Evolutionary conservation across 2,797 vertebrate species (phyloP), one percentile per base, ranked within the genome.

Genomic region (Loris lydekkerianus): DNA sequence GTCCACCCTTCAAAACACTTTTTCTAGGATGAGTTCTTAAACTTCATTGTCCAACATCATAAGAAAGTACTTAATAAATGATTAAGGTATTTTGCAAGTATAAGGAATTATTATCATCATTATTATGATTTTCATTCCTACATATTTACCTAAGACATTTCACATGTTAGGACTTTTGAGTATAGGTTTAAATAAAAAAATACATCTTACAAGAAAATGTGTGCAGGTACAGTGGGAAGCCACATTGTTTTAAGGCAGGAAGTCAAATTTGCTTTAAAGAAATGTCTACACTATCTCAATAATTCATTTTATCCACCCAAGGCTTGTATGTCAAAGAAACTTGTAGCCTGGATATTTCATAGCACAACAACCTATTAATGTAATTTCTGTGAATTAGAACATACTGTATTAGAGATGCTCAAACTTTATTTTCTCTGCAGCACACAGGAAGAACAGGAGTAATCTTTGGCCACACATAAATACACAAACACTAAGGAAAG

Each of bases 121-220:
- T 10, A 75, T 27, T 21, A 77, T 31, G 60, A 43, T 75, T 67
- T n/a, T 67, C 21, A 88, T 43, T n/a, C 43, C 15, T 31, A 20
- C 15, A 69, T 81, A 58, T 76, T 75, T 75, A 92, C 29, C 25
- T 43, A 77, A 93, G 40, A 78, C 15, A 86, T 72, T 78, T 94
- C 56, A 34, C 3, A 15, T 63, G 37, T 31, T 70, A 10, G 72
- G 67, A 27, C 43, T 29, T 70, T 69, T 56, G 37, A 69, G 9
- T 37, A 81, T 1, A 88, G 21, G 29, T 81, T 92, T 76, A 82
- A 92, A 76, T 65, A 73, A 40, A 70, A 86, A 88, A 25, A 40
- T 60, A 34, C 58, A 34, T 9, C 75, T 93, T 11, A n/a, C 9
- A 17, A 46, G 78, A 56, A 49, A 23, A 29, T 31, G 40, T 40